Conservation (phyloP, 2,113 vertebrate genomes). For the Istiophorus platypterus region DNA sequence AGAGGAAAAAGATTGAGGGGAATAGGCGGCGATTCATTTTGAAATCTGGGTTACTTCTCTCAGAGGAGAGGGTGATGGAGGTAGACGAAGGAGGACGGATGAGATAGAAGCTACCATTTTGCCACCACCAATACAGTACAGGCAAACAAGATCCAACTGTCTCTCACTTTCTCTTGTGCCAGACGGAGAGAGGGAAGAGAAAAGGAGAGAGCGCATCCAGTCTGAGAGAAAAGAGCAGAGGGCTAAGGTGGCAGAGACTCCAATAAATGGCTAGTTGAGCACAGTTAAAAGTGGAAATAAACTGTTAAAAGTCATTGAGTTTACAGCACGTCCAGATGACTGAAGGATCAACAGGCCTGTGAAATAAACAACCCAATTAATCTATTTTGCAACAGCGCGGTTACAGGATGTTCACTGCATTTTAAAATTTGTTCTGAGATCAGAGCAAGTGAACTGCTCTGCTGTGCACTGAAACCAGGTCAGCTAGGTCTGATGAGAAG, state of each 20-base stretch:
- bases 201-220: constrained; percentile 6
- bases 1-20: constrained; percentile 74
- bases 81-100: constrained; percentile 72
- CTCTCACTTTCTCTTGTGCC: constrained; percentile 57
- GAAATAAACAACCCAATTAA: constrained; percentile 48
- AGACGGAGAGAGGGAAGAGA: constrained; percentile 43
- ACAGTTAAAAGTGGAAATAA: constrained; percentile 32
- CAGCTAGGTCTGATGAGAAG: constrained; percentile 71
- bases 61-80: constrained; percentile 82
- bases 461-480: constrained; percentile 72
- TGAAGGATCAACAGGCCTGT: constrained; percentile 56
- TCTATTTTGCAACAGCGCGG: constrained; percentile 34
- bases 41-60: constrained; percentile 89
- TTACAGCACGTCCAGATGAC: constrained; percentile 36
- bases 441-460: constrained; percentile 51
- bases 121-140: constrained; percentile 68
- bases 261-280: constrained; percentile 22
- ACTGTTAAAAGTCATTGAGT: constrained; percentile 12
- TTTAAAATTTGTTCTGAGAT: constrained; percentile 53
- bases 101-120: constrained; percentile 76
- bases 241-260: not conserved
- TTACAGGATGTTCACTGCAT: constrained; percentile 21
- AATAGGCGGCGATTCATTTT: constrained; percentile 84
- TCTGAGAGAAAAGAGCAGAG: constrained; percentile 43
- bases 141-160: constrained; percentile 60